Evolutionary conservation across 2,113 vertebrate species (phyloP).

Genomic region (Mormyrus iriodes): DNA sequence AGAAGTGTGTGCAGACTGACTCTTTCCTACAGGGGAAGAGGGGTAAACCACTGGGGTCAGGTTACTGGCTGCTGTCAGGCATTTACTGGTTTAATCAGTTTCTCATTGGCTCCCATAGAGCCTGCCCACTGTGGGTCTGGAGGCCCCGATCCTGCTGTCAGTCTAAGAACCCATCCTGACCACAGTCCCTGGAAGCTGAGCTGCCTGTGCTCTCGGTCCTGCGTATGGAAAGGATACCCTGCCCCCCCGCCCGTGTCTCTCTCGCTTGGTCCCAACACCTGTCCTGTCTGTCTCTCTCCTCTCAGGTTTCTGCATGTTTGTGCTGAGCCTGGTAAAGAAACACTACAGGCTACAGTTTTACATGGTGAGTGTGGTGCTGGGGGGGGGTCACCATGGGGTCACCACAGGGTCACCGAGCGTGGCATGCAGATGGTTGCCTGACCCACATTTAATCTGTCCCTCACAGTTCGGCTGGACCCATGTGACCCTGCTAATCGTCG

Average conservation of each 20-base stretch:
- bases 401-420: neutral
- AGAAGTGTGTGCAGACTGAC: neutral
- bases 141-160: neutral
- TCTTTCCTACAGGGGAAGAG: neutral
- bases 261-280: neutral
- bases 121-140: neutral
- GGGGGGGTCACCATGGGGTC: neutral
- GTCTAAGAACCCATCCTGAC: neutral
- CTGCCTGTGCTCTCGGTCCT: neutral
- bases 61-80: neutral
- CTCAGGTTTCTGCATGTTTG: constrained; percentile 98
- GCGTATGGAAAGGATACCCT: neutral
- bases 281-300: constrained; percentile 22
- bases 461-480: constrained; percentile 95
- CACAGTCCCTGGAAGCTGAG: neutral
- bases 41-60: neutral
- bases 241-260: neutral
- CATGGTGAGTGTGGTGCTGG: constrained; percentile 74
- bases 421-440: neutral
- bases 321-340: constrained; percentile 96
- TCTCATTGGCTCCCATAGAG: neutral
- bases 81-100: neutral
- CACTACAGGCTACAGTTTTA: constrained; percentile 98
- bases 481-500: constrained; percentile 89
- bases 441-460: neutral